Base-by-base conservation (phyloP, 2,797 vertebrate genomes). In the Galago senegalensis region DNA sequence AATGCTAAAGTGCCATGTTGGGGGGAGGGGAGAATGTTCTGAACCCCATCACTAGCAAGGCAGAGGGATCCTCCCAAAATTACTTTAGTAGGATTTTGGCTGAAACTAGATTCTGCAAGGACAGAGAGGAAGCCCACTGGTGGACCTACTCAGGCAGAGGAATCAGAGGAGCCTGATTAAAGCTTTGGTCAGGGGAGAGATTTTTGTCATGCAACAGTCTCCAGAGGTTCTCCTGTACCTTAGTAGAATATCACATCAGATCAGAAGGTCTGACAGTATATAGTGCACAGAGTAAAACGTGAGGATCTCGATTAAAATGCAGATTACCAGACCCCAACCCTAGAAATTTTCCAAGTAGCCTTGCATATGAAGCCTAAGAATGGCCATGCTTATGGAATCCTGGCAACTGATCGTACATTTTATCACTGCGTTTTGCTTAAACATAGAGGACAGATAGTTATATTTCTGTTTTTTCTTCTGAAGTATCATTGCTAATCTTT, bases 401-500 rank as follows among this genome's bases (percentile, higher is more conserved):
- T 29, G 10, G 10, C n/a, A 9, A 20, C 13, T 3, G 20, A 20
- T 13, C 72, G 87, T 85, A 49, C 0, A 56, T 75, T 72, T 65
- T 56, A 49, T n/a, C 65, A 70, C 23, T 46, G 12, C 25, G 16
- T 81, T 87, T 79, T 21, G 5, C 77, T 58, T 81, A 72, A 70
- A 61, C 14, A 82, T 14, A 76, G 20, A 65, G 9, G 72, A 77
- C 40, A 69, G 1, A 7, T 34, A 46, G 8, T 69, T 89, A 25
- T 56, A 18, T 80, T 70, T 89, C 72, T 58, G 3, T 18, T 63
- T 76, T 1, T 25, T 72, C 34, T 61, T 84, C 65, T 67, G 72
- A 87, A 84, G 67, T 69, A 84, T 37, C 67, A 56, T 91, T 69
- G 75, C 16, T 75, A 17, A 82, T 91, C n/a, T 72, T 73, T 86